Evolutionary conservation across 1,140 invertebrate species (phyloP), one percentile per base, ranked within the genome.

Genomic region (Argopecten irradians): DNA sequence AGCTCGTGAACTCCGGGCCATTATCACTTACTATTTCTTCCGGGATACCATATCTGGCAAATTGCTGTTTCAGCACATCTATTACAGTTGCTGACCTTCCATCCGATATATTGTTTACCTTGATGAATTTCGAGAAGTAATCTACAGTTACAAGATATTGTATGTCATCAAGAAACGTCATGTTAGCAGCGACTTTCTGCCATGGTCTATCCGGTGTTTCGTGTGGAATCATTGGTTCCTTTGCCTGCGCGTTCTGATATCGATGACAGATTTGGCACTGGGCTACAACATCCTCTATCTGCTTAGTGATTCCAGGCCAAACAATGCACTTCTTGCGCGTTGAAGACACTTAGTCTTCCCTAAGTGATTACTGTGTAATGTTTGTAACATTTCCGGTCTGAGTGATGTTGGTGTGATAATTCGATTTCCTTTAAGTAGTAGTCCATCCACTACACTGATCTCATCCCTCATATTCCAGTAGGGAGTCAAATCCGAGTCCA

Each of bases 31-130:
- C 36, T 11, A 93, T 35, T 0, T 35, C 13, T n/a, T 91, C 89
- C 19, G 91, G 92, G 28, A 93, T 92, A 1, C 91, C 92, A 86
- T 91, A 86, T 28, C 86, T 87, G 1, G 90, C 91, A 87, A 93
- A 93, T 0, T 91, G 86, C 19, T 46, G 82, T 36, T 89, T 92
- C 34, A 92, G 55, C 8, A 89, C 86, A 22, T 88, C 83, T n/a
- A 92, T 92, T 8, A 91, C 89, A 16, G 41, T 84, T 8, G 28
- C n/a, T 19, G 89, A 33, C n/a, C 87, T 90, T 32, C 85, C 89
- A 34, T n/a, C 55, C 16, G 55, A 41, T n/a, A 92, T 85, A 28
- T 9, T 84, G 13, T 84, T 39, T 13, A 89, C 41, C 82, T 92
- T 90, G 0, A 90, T 39, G 55, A 84, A 93, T 19, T 86, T 83